Evolutionary conservation across 2,797 vertebrate genomes (phyloP), one percentile per base, ranked within the genome.

Genomic region (Pitangus sulphuratus): DNA sequence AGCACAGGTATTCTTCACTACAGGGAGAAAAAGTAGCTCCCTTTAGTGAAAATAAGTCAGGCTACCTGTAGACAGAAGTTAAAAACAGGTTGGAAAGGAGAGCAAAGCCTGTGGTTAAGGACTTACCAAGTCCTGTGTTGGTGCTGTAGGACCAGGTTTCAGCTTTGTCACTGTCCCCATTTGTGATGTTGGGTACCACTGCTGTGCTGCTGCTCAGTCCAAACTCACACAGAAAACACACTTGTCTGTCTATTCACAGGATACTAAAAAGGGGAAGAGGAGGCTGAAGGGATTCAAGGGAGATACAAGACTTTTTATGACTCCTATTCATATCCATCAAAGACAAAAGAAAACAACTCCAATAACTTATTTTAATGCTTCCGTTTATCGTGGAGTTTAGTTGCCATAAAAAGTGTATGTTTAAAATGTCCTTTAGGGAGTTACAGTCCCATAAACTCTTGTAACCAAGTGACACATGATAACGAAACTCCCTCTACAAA

Each of bases 321-420:
- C 28, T 48, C 13, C 53, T 45, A 92, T 94, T 95, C 94, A 76
- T 96, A 97, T 97, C 97, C 95, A 95, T 97, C 96, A 97, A 96
- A 97, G 89, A 95, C 95, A 86, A 91, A 93, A 87, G 45, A 90
- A 97, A 97, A 92, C 91, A 89, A 96, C 93, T 95, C 90, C 97
- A 96, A 96, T 97, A 97, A 87, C 93, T 97, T 97, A 97, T 94
- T 94, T 95, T 97, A 97, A 97, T 96, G 90, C 87, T 97, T 97
- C 97, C 42, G 93, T 98, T 98, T 98, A 97, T 97, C 45, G 95
- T 94, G n/a, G 97, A 96, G 94, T 97, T 97, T 96, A 92, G 91
- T 90, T 87, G 89, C 93, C 84, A 94, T 97, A 97, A 97, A 97
- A 97, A 90, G 53, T 16, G 26, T 97, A 88, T 96, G 95, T 97